Evolutionary conservation across 2,888 invertebrate genomes (phyloP).

Genomic region (Arctia plantaginis): DNA sequence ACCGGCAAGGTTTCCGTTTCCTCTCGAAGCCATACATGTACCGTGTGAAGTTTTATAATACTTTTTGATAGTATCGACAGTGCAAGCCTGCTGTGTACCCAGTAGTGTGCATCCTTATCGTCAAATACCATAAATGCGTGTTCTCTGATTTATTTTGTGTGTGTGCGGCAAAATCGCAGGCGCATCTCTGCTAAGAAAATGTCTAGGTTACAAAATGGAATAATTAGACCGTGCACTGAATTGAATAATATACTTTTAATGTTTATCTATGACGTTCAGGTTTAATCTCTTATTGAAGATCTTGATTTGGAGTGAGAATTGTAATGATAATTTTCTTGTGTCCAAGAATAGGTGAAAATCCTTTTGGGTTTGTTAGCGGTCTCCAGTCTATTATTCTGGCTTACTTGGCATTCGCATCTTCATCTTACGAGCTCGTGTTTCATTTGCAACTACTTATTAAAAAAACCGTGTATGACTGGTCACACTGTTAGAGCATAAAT

Average conservation of each 20-base stretch:
- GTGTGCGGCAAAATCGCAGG: background rate
- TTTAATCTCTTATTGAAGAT: background rate
- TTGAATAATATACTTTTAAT: background rate
- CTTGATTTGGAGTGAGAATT: background rate
- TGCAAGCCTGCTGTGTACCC: background rate
- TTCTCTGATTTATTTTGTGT: background rate
- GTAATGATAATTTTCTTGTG: background rate
- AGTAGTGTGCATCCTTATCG: background rate
- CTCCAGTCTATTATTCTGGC: background rate
- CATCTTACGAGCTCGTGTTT: background rate
- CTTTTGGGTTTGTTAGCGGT: background rate
- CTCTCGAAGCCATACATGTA: slow-evolving; percentile 44
- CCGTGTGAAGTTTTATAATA: slow-evolving; percentile 43
- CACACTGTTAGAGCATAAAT: background rate
- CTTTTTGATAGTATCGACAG: slow-evolving; percentile 16
- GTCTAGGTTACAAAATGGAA: background rate
- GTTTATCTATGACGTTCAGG: background rate
- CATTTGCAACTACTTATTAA: background rate
- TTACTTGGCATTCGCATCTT: background rate
- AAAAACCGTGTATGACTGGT: background rate
- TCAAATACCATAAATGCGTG: background rate
- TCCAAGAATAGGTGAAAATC: background rate
- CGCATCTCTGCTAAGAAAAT: background rate
- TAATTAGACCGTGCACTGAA: background rate
- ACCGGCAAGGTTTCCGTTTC: slow-evolving; percentile 51